Percentiles rank a stretch among this genome's conserved stretches.
Conservation (phyloP, 2,113 vertebrate species). For the Camelus dromedarius region DNA sequence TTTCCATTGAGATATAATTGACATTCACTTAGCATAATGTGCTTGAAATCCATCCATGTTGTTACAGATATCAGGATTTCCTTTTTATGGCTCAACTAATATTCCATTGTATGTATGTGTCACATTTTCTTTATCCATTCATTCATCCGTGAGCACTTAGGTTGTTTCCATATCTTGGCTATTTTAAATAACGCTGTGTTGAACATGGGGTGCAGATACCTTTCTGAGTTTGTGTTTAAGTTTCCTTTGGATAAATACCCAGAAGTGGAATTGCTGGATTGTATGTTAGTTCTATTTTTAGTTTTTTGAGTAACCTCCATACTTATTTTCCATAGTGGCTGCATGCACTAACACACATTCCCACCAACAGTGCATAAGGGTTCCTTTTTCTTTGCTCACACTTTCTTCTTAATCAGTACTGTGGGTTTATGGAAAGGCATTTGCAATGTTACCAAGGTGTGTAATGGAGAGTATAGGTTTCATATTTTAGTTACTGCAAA, state of each 20-base stretch:
- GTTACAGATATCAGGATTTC: neutral
- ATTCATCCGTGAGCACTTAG: neutral
- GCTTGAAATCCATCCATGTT: neutral
- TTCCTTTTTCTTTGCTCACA: neutral
- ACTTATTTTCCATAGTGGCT: neutral
- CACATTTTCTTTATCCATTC: neutral
- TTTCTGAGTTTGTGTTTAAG: neutral
- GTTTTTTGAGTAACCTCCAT: neutral
- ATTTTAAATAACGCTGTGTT: neutral
- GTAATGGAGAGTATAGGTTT: neutral
- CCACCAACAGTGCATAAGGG: neutral
- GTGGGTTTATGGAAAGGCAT: slow-evolving; percentile 19
- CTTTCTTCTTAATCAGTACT: neutral
- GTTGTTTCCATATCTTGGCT: slow-evolving; percentile 20
- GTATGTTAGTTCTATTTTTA: neutral
- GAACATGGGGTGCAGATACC: neutral
- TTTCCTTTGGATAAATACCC: neutral
- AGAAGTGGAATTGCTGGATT: neutral
- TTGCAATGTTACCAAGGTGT: slow-evolving; percentile 19
- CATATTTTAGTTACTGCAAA: neutral
- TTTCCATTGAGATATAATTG: neutral
- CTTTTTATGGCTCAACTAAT: neutral
- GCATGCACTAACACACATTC: neutral
- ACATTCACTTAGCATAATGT: neutral
- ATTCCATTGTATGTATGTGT: neutral